Evolutionary conservation across 2,797 vertebrate genomes (phyloP).

Genomic region (Momotus momota): DNA sequence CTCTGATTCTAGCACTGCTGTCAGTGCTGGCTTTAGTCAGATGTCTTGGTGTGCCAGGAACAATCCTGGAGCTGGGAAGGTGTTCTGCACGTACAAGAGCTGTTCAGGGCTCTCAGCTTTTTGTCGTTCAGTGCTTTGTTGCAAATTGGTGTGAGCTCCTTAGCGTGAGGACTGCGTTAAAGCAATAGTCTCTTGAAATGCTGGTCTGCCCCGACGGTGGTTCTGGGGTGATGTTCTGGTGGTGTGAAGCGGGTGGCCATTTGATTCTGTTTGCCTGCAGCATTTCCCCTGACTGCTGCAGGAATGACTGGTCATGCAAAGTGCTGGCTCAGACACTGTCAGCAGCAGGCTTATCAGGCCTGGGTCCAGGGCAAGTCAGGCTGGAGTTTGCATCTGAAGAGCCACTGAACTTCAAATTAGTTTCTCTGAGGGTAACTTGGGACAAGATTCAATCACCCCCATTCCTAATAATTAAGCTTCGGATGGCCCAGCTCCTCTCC

Average conservation of each 20-base stretch:
- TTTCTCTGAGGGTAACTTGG: neutral
- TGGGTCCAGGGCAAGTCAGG: neutral
- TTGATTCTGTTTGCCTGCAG: neutral
- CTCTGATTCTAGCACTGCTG: neutral
- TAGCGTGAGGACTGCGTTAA: neutral
- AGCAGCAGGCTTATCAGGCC: neutral
- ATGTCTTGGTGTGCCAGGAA: accelerated
- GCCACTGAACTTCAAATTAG: neutral
- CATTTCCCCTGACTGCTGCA: neutral
- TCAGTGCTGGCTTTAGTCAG: neutral
- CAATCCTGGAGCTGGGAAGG: neutral
- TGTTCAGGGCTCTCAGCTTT: neutral
- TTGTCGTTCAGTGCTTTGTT: neutral
- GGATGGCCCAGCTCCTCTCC: neutral
- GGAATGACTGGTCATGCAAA: neutral
- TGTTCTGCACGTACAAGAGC: neutral
- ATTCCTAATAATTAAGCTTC: neutral
- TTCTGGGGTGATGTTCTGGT: neutral
- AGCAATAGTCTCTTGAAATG: neutral
- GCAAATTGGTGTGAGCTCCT: neutral
- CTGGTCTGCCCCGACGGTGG: neutral
- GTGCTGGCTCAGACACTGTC: neutral
- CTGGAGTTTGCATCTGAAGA: neutral
- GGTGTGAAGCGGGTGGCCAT: accelerated
- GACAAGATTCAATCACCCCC: neutral